Evolutionary conservation across 2,888 invertebrate genomes (phyloP).

Genomic region (Ectropis crepuscularia): DNA sequence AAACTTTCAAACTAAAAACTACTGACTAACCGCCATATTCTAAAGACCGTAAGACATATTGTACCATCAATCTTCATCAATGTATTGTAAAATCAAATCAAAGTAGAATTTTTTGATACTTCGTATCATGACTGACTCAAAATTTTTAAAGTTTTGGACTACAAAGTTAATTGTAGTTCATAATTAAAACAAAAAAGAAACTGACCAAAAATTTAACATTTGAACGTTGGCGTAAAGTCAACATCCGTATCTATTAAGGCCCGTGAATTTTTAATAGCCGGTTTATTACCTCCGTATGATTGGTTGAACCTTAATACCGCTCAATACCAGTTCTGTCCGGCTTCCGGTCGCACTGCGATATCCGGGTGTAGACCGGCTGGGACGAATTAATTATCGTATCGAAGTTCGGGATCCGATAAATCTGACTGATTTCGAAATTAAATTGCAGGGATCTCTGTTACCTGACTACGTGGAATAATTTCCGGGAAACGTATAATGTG

Average conservation of each 20-base stretch:
- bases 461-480: slow-evolving; percentile 2
- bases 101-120: too few relatives aligned
- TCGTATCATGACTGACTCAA: background rate
- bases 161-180: background rate
- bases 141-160: background rate
- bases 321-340: slow-evolving; percentile 15
- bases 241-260: slow-evolving; percentile 26
- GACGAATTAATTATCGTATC: slow-evolving; percentile 26
- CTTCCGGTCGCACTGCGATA: slow-evolving; percentile 3
- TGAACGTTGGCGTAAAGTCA: slow-evolving; percentile 11
- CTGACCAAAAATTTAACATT: background rate
- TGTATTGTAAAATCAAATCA: too few relatives aligned
- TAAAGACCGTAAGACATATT: background rate
- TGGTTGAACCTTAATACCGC: slow-evolving; percentile 23
- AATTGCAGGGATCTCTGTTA: slow-evolving; percentile 11
- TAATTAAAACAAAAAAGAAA: slow-evolving; percentile 4
- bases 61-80: too few relatives aligned
- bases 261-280: slow-evolving; percentile 37
- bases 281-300: slow-evolving; percentile 34
- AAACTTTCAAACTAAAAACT: too few relatives aligned
- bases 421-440: slow-evolving; percentile 2
- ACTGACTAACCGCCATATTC: too few relatives aligned
- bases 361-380: slow-evolving; percentile 27
- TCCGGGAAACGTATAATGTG: background rate
- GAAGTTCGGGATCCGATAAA: slow-evolving; percentile 15